A percentile compares a stretch with the other conserved stretches of the same genome.
Evolutionary conservation across 2,113 vertebrate species (phyloP).

Genomic region (Hydrochoerus hydrochaeris): DNA sequence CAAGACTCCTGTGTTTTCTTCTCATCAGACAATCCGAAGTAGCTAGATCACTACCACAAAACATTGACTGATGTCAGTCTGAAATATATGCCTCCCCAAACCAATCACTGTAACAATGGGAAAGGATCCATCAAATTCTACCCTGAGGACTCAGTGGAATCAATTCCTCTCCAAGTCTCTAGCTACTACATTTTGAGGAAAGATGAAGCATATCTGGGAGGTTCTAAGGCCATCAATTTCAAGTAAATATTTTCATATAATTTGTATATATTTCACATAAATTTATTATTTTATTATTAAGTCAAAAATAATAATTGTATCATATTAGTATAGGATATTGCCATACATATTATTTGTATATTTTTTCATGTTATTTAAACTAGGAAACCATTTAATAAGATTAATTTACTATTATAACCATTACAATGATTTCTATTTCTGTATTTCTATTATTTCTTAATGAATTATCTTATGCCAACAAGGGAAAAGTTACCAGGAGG

Average conservation of each 20-base stretch:
- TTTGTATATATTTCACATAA: background rate
- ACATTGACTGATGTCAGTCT: background rate
- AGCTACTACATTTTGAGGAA: background rate
- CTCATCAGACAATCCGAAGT: background rate
- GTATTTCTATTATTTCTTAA: constrained; percentile 25
- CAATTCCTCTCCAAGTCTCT: background rate
- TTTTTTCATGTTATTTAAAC: background rate
- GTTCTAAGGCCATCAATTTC: background rate
- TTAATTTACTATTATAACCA: background rate
- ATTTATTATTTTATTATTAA: constrained; percentile 31
- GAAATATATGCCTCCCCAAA: background rate
- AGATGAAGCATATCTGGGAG: background rate
- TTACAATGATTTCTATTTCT: background rate
- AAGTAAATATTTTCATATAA: background rate
- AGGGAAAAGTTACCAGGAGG: background rate
- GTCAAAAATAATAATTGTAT: background rate
- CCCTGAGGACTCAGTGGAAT: background rate
- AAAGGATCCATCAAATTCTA: background rate
- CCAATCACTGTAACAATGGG: background rate
- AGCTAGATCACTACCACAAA: background rate
- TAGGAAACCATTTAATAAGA: constrained; percentile 39
- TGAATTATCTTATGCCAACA: background rate
- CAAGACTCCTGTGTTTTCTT: background rate
- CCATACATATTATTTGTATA: background rate
- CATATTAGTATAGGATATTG: background rate